phyloP scores from a whole-genome alignment of 2,113 vertebrate species.

The Galeopterus variegatus region DNA sequence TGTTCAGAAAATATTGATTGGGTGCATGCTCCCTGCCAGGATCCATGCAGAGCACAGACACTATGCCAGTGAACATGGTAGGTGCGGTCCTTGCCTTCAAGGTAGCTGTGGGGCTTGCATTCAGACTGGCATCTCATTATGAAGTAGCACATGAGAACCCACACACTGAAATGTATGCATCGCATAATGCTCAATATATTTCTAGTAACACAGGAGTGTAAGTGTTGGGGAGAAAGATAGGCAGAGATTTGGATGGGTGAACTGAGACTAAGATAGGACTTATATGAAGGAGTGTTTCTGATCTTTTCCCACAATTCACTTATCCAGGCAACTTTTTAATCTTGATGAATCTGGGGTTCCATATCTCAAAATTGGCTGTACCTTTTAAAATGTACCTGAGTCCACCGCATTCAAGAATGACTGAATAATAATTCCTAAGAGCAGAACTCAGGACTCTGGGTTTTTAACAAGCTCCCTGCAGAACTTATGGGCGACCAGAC shows the following conservation, averaged over 20 bases:
- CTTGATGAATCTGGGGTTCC: background rate
- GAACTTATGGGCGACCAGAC: background rate
- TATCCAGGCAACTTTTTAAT: background rate
- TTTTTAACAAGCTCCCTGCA: background rate
- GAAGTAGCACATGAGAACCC: background rate
- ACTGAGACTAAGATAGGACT: background rate
- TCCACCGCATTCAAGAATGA: background rate
- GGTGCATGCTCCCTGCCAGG: background rate
- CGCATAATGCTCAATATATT: background rate
- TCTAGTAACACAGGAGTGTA: background rate
- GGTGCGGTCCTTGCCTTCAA: too few relatives aligned
- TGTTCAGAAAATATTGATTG: too few relatives aligned
- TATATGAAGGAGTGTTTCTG: background rate
- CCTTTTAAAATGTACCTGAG: background rate
- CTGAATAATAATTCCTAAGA: background rate
- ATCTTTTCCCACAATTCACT: background rate
- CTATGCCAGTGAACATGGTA: fast-evolving
- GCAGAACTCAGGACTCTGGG: background rate
- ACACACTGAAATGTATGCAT: background rate
- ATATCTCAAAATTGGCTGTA: background rate
- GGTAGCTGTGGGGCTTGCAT: background rate
- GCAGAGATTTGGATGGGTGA: background rate
- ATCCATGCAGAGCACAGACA: background rate
- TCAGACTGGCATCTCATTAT: background rate
- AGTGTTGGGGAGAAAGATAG: background rate